phyloP scores from a whole-genome alignment of 2,888 invertebrate genomes.

The Epiblema foenella region DNA sequence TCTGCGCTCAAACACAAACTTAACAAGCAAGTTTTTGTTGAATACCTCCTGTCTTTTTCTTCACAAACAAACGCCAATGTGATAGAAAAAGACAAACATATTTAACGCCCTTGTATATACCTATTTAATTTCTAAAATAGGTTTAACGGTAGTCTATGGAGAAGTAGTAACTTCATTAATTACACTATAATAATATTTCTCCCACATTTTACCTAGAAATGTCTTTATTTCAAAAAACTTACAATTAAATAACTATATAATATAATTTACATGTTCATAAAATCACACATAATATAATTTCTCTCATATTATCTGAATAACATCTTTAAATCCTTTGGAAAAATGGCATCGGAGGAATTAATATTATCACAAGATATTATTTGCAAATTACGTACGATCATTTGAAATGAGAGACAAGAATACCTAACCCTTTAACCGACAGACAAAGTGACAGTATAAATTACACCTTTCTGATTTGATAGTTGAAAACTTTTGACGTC shows the following conservation, averaged over 20 bases:
- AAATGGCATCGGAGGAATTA: slow-evolving; percentile 39
- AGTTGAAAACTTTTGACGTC: no score
- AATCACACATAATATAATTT: slow-evolving; percentile 15
- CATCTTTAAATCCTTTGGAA: slow-evolving; percentile 41
- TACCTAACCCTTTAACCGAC: no score
- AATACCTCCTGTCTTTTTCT: background rate
- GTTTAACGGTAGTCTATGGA: no score
- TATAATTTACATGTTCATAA: slow-evolving; percentile 25
- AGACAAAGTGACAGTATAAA: no score
- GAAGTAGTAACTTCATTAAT: no score
- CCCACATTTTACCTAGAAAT: slow-evolving; percentile 7
- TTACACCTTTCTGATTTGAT: no score
- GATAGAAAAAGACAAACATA: background rate
- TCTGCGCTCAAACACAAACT: background rate
- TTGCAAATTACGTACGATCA: slow-evolving; percentile 27
- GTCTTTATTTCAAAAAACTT: slow-evolving; percentile 26
- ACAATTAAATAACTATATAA: slow-evolving; percentile 17
- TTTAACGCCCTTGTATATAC: background rate
- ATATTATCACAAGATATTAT: slow-evolving; percentile 37
- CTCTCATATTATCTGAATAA: slow-evolving; percentile 27
- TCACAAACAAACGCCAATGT: background rate
- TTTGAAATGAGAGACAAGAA: no score
- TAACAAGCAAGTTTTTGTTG: background rate
- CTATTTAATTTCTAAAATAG: background rate
- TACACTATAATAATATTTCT: background rate